Evolutionary conservation across 1,140 invertebrate genomes (phyloP).

Genomic region (Maniola jurtina): DNA sequence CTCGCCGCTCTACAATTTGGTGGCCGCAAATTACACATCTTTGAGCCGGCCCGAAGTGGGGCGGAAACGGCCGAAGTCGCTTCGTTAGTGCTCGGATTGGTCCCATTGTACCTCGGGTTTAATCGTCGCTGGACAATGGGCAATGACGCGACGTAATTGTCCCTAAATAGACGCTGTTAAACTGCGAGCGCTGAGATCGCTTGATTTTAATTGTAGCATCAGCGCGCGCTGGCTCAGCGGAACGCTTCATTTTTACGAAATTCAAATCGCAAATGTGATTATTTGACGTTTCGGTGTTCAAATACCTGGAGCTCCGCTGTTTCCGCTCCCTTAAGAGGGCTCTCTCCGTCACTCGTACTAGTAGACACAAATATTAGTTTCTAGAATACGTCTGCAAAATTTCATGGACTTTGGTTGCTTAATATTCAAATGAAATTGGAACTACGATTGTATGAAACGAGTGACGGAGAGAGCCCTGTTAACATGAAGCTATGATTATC

Average conservation of each 20-base stretch:
- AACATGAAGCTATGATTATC: too few species aligned
- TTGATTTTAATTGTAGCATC: constrained; percentile 54
- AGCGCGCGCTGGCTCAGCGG: constrained; percentile 23
- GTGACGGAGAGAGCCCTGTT: too few species aligned
- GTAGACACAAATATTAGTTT: too few species aligned
- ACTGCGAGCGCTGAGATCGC: constrained; percentile 51
- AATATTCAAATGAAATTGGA: too few species aligned
- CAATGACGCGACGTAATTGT: constrained; percentile 68
- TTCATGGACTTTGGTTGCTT: too few species aligned
- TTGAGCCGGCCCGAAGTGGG: constrained; percentile 57
- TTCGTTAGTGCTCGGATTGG: constrained; percentile 72
- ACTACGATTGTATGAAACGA: too few species aligned
- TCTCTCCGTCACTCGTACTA: too few species aligned
- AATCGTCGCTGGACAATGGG: constrained; percentile 67
- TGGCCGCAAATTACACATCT: constrained; percentile 73
- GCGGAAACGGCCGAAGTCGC: constrained; percentile 68
- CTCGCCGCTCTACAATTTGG: constrained; percentile 62
- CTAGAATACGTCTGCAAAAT: too few species aligned
- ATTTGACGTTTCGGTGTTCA: background rate
- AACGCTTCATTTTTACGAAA: constrained; percentile 19
- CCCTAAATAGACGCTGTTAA: constrained; percentile 64
- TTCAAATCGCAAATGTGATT: constrained; percentile 7
- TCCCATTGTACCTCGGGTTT: constrained; percentile 58
- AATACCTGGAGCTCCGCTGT: background rate
- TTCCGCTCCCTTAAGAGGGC: background rate